These are phyloP conservation scores for Micromussa lordhowensis DNA, from an alignment of 92 coral and sea anemone genomes.

Conservation along the genomic window DNA sequence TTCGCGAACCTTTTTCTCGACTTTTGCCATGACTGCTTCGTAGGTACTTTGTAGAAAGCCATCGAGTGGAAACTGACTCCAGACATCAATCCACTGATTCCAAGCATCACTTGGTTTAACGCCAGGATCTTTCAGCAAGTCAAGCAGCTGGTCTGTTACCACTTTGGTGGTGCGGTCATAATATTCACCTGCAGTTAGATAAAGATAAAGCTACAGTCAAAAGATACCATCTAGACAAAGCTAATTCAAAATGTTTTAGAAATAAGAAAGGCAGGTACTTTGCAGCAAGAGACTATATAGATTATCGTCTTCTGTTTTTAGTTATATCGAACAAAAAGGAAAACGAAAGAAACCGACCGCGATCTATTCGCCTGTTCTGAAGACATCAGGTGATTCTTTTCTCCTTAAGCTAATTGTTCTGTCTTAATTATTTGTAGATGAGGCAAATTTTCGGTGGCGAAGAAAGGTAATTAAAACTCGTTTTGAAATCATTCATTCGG, in stretches of 20 bases:
- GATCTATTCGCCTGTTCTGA: constrained; percentile 8
- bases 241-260: constrained; percentile 7
- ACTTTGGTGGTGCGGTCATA: constrained; percentile 42
- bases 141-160: constrained; percentile 55
- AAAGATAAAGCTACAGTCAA: constrained; percentile 31
- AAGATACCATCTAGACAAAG: constrained; percentile 12
- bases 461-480: constrained; percentile 31
- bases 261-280: constrained; percentile 6
- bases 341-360: too few species aligned
- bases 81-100: constrained; percentile 55
- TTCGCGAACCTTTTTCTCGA: constrained; percentile 13
- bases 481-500: constrained; percentile 7
- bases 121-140: constrained; percentile 4
- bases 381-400: constrained; percentile 3
- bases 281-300: too few species aligned
- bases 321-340: too few species aligned
- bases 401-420: background rate
- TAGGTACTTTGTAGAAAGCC: constrained; percentile 52
- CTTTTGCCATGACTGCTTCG: constrained; percentile 50
- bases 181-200: constrained; percentile 44
- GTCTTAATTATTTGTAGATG: constrained; percentile 23
- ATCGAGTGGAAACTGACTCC: constrained; percentile 67
- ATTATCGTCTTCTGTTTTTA: background rate
- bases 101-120: constrained; percentile 26
- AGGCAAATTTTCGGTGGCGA: background rate